These are phyloP conservation scores for Vicugna pacos DNA, from an alignment of 2,113 vertebrate genomes.

Conservation along the genomic window DNA sequence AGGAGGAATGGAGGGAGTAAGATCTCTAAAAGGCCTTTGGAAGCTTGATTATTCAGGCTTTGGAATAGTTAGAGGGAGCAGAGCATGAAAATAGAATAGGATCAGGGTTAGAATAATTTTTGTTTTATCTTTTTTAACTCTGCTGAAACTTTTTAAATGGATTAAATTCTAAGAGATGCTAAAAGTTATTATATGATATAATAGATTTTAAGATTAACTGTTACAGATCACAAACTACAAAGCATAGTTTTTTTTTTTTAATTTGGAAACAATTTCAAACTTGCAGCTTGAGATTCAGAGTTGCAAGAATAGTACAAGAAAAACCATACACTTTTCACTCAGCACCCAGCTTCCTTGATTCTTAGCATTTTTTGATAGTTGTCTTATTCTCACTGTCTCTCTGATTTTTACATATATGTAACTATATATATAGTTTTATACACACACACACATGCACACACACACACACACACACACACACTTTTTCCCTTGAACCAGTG, in stretches of 20 bases:
- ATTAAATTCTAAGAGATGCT: constrained; percentile 35
- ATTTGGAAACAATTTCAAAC: not conserved
- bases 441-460: no score
- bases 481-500: not conserved
- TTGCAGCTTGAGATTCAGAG: constrained; percentile 10
- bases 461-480: no score
- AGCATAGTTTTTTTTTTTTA: not conserved
- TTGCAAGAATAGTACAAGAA: not conserved
- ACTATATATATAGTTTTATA: not conserved
- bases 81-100: not conserved
- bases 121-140: constrained; percentile 4
- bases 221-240: not conserved
- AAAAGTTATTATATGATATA: constrained; percentile 11
- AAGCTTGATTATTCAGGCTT: constrained; percentile 13
- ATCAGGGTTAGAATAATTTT: not conserved
- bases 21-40: not conserved
- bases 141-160: not conserved
- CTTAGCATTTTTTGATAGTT: constrained; percentile 50
- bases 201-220: constrained; percentile 28
- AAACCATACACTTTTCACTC: not conserved
- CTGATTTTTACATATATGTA: not conserved
- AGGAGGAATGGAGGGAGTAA: not conserved
- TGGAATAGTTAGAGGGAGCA: not conserved
- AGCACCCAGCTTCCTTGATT: not conserved
- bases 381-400: not conserved